phyloP scores from a whole-genome alignment of 2,888 invertebrate species.

The Eupeodes luniger region DNA sequence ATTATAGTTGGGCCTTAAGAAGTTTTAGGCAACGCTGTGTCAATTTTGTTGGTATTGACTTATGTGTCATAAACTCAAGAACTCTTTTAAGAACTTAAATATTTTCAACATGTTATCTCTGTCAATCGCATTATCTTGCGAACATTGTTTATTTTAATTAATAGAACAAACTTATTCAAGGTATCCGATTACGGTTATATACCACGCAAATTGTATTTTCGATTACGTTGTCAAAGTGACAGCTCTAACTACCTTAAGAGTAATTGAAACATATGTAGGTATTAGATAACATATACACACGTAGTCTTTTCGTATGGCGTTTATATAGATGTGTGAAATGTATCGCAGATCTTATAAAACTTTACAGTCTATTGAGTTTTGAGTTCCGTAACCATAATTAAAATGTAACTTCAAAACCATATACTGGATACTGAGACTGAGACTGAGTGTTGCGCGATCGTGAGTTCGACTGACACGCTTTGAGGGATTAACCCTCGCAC shows the following conservation, averaged over 20 bases:
- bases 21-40: too few relatives aligned
- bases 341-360: conserved; percentile 40
- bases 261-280: background rate
- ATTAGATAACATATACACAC: conserved; percentile 34
- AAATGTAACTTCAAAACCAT: conserved; percentile 66
- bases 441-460: conserved; percentile 45
- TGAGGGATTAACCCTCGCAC: conserved; percentile 61
- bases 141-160: background rate
- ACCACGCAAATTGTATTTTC: conserved; percentile 26
- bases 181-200: background rate
- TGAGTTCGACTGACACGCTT: conserved; percentile 74
- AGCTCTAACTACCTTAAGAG: conserved; percentile 8
- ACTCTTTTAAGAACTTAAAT: too few relatives aligned
- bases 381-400: conserved; percentile 62
- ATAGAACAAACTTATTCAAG: background rate
- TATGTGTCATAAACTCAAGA: too few relatives aligned
- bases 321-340: conserved; percentile 7
- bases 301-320: background rate
- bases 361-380: conserved; percentile 63
- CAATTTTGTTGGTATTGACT: too few relatives aligned
- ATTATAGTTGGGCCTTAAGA: too few relatives aligned
- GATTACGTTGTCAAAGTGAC: conserved; percentile 61
- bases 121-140: background rate
- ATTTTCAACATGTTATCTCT: too few relatives aligned
- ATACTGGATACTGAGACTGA: too few relatives aligned